Conservation (phyloP, 2,888 invertebrate genomes). For the Tryphoninae sp. region DNA sequence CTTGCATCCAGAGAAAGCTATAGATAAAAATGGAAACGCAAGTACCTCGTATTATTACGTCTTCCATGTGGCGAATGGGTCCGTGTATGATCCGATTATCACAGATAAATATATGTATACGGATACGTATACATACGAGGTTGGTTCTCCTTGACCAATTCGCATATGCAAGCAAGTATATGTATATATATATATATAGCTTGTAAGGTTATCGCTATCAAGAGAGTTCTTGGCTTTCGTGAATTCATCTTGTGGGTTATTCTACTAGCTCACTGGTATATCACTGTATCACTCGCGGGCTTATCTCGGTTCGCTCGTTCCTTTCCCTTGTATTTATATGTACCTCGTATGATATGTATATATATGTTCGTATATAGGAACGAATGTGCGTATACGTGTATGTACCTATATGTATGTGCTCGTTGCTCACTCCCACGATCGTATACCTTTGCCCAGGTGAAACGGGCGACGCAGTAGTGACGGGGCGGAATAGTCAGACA, state of each 20-base stretch:
- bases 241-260: slow-evolving; percentile 52
- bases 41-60: too few species aligned
- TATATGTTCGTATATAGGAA: neutral
- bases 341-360: neutral
- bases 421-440: slow-evolving; percentile 55
- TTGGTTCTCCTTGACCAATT: too few species aligned
- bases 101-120: slow-evolving; percentile 18
- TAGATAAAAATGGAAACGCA: too few species aligned
- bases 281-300: slow-evolving; percentile 45
- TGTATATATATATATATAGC: slow-evolving; percentile 33
- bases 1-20: too few species aligned
- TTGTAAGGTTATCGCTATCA: slow-evolving; percentile 42
- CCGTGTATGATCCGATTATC: slow-evolving; percentile 19
- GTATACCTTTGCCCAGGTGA: slow-evolving; percentile 52
- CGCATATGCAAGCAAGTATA: slow-evolving; percentile 23
- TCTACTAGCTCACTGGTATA: slow-evolving; percentile 21
- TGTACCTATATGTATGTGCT: slow-evolving; percentile 13
- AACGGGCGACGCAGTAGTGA: slow-evolving; percentile 62
- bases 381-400: neutral
- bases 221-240: slow-evolving; percentile 57
- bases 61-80: neutral
- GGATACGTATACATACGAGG: neutral
- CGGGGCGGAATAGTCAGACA: slow-evolving; percentile 62
- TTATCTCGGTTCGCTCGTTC: slow-evolving; percentile 33
- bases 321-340: slow-evolving; percentile 38